Base-by-base conservation (phyloP, 2,113 vertebrate genomes). In the Azemiops feae region DNA sequence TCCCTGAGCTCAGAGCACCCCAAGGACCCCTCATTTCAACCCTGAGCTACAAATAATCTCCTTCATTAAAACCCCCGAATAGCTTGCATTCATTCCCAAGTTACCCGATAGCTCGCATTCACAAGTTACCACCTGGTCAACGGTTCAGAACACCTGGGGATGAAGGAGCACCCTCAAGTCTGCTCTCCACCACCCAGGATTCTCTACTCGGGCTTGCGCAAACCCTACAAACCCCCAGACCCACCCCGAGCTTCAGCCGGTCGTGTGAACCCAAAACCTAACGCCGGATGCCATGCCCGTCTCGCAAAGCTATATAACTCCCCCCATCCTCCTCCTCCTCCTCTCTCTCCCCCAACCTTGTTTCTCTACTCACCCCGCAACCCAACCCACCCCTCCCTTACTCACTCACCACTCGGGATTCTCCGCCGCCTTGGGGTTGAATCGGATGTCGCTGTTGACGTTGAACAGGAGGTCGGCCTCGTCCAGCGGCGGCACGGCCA, bases 381-480 rank as follows among this genome's bases (percentile, higher is more conserved):
- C 18, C 16, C 86, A 69, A 18, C 18, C 30, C 1, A 1, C 2
- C 0, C 20, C 53, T 4, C 39, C 94, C 99, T 99, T 97, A 99
- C 47, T 23, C 34, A 95, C 99, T 99, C 97, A 99, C 99, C 99
- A 99, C 94, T 98, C 97, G 64, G 97, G 97, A 52, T 98, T 98
- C 94, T 99, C 98, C 0, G 98, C 98, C 23, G 98, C 98, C 96
- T 98, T 99, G 93, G 99, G 98, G 97, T 99, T 98, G 96, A 99
- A 99, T 95, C 98, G 98, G 97, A 99, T 98, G 97, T 99, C 98
- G 30, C 98, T 98, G 97, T 99, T 99, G 96, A 99, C 98, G 95
- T 98, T 99, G 95, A 99, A 99, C 86, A 99, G 96, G 54, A 98
- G 98, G 96, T 99, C 99, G 74, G 98, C 98, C 5, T 99, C 98